Conservation (phyloP, 1,140 invertebrate genomes). For the Phthorimaea operculella region DNA sequence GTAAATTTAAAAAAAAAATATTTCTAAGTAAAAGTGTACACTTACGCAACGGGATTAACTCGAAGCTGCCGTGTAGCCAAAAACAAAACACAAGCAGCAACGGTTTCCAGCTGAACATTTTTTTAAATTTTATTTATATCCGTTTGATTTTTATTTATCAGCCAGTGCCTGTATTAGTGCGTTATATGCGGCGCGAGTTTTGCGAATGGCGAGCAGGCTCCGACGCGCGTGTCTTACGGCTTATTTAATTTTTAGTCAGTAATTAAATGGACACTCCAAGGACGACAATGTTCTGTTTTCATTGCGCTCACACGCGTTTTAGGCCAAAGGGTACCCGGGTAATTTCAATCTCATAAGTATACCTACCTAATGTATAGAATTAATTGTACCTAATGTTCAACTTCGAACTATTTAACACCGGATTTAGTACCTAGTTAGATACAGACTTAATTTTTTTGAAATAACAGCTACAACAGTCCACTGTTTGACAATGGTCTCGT, state of each 20-base stretch:
- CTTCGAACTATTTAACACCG: too few relatives aligned
- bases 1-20: constrained; percentile 19
- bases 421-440: too few relatives aligned
- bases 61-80: constrained; percentile 34
- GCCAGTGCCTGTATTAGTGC: constrained; percentile 15
- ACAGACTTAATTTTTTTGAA: too few relatives aligned
- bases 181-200: constrained; percentile 25
- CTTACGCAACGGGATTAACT: constrained; percentile 54
- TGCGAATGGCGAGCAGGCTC: constrained; percentile 30
- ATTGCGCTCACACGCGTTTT: too few relatives aligned
- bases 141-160: constrained; percentile 8
- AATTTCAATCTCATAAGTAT: too few relatives aligned
- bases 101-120: constrained; percentile 12
- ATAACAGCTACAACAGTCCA: too few relatives aligned
- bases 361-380: too few relatives aligned
- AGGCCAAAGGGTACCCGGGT: too few relatives aligned
- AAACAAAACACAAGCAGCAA: constrained; percentile 30
- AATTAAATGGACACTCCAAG: constrained; percentile 44
- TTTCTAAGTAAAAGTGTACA: not conserved
- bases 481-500: too few relatives aligned
- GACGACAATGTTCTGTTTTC: constrained; percentile 28
- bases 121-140: constrained; percentile 17
- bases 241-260: constrained; percentile 38
- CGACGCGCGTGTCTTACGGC: constrained; percentile 17
- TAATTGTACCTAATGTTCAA: too few relatives aligned